Evolutionary conservation across 2,113 vertebrate species (phyloP), one percentile per base, ranked within the genome.

Genomic region (Gulo gulo): DNA sequence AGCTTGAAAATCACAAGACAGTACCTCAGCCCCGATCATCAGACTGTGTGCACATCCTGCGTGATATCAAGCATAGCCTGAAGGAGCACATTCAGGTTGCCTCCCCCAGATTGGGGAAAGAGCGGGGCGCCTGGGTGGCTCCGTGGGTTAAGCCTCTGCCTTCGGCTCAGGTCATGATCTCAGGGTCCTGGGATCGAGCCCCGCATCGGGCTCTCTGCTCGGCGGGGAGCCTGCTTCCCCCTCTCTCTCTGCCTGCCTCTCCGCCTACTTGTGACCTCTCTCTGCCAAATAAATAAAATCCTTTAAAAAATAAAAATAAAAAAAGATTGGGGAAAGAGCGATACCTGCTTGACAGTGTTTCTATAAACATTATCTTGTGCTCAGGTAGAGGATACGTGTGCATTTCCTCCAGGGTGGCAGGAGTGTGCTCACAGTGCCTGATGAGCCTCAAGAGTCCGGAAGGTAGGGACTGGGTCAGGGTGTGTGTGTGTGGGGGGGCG

Each of bases 81-180:
- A 99, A 99, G 96, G 99, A 99, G 94, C 99, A 99, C 88, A 99
- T 99, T 98, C 99, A 99, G 98, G 99, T 99, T 98, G 99, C 99
- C 57, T 99, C 99, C 97, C 99, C 99, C 78, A 99, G 99, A 96
- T 99, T 99, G 97, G 99, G 50, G 6, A 69, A 31, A 63, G 12
- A 39, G 99, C 1, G 99, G 39, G 39, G 39, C 39, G 39, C 39
- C 39, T 42, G 39, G 39, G 39, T 42, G 39, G 39, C 39, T 42
- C 39, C 3, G 39, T 42, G 39, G 39, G 39, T 42, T 42, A 42
- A 42, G 39, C 39, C 39, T 42, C 39, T 42, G 39, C 39, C 39
- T 42, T 42, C 39, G 39, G 39, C 39, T 42, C 39, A 4, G 39
- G 39, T 42, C 39, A 42, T 42, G 39, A 42, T 42, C 39, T 42